phyloP scores from a whole-genome alignment of 2,113 vertebrate species.

The Varanus komodoensis region DNA sequence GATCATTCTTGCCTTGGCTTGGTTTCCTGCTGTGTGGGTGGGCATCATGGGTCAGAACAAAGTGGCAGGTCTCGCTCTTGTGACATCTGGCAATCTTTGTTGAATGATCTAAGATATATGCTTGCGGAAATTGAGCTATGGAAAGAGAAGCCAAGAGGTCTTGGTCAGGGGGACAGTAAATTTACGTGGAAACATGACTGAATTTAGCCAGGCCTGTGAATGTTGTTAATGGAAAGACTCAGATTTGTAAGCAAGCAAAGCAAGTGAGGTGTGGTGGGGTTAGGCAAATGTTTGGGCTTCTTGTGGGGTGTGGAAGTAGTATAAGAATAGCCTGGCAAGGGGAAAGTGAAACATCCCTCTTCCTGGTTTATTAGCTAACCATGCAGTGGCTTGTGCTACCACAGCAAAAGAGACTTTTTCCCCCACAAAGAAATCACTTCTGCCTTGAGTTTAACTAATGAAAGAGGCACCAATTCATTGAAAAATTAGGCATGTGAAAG shows the following conservation, averaged over 20 bases:
- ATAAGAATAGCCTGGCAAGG: too few relatives aligned
- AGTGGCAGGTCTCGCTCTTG: not conserved
- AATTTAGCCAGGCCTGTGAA: not conserved
- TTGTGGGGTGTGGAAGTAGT: not conserved
- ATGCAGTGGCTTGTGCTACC: not conserved
- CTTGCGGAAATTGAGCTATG: not conserved
- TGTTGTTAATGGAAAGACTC: not conserved
- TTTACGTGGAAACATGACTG: not conserved
- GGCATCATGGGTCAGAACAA: not conserved
- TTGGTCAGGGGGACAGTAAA: not conserved
- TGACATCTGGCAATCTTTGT: not conserved
- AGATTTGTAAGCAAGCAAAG: too few relatives aligned
- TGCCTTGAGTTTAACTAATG: not conserved
- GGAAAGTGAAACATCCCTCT: not conserved
- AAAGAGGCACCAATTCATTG: not conserved
- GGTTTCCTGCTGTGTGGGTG: not conserved
- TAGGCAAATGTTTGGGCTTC: not conserved
- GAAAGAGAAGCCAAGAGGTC: not conserved
- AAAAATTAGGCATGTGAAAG: not conserved
- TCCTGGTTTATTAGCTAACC: not conserved
- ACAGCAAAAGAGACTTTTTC: not conserved
- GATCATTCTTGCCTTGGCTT: not conserved
- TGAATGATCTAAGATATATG: not conserved
- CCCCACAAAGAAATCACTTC: not conserved
- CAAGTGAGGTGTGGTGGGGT: too few relatives aligned